Percentiles rank a stretch among this genome's conserved stretches.
These are phyloP conservation scores for Eulemur macaco DNA, from an alignment of 2,113 vertebrate species.

Conservation along the genomic window DNA sequence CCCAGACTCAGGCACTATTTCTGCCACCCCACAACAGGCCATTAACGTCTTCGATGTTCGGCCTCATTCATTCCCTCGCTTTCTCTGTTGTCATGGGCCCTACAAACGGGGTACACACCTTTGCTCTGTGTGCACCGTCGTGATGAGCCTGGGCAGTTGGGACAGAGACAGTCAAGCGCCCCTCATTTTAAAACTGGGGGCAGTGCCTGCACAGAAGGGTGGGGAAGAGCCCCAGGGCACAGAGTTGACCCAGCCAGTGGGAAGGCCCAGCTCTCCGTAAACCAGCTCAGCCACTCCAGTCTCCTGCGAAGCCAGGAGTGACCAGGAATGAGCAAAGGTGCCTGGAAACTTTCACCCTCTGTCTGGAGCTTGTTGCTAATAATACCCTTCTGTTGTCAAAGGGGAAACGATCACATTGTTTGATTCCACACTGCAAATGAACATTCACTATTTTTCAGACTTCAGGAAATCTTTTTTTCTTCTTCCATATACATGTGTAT, in stretches of 20 bases:
- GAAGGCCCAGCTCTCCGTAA: not conserved
- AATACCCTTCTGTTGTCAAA: not conserved
- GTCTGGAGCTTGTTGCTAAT: not conserved
- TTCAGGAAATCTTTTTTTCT: not conserved
- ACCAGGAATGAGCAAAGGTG: not conserved
- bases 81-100: not conserved
- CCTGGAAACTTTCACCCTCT: not conserved
- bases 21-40: not conserved
- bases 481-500: not conserved
- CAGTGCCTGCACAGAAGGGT: not conserved
- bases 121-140: not conserved
- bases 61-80: not conserved
- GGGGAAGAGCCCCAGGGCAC: not conserved
- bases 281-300: not conserved
- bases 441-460: not conserved
- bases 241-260: not conserved
- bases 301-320: not conserved
- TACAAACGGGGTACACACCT: no score
- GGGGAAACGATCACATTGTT: not conserved
- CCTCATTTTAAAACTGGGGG: not conserved
- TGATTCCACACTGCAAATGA: not conserved
- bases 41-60: not conserved
- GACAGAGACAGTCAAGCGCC: not conserved
- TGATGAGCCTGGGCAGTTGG: not conserved
- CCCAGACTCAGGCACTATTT: not conserved